Evolutionary conservation across 2,888 invertebrate species (phyloP).

Genomic region (Philopedon plagiatum): DNA sequence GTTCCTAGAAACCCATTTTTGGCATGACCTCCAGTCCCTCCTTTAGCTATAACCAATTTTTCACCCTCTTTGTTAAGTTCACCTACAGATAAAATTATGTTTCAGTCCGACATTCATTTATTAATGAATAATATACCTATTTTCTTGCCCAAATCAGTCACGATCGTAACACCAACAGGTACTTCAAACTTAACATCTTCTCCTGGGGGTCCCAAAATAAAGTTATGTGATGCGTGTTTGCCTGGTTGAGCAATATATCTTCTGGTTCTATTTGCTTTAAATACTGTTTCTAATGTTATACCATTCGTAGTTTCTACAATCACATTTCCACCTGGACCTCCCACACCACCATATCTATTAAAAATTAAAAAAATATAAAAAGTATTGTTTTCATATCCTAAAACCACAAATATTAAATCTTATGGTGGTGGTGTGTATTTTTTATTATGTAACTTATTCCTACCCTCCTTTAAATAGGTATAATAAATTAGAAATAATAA

Average conservation of each 20-base stretch:
- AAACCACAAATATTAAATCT: too few relatives aligned
- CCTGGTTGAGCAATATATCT: constrained; percentile 80
- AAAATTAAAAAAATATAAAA: constrained; percentile 51
- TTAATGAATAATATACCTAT: constrained; percentile 69
- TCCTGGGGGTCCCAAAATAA: constrained; percentile 84
- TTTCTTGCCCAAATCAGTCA: constrained; percentile 76
- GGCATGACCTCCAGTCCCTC: constrained; percentile 86
- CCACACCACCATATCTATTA: constrained; percentile 90
- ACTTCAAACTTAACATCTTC: constrained; percentile 80
- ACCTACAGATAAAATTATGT: constrained; percentile 68
- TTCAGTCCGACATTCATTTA: not conserved
- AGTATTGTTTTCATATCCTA: too few relatives aligned
- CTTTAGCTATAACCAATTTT: constrained; percentile 81
- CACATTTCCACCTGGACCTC: constrained; percentile 93
- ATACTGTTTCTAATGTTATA: constrained; percentile 72
- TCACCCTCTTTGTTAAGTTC: constrained; percentile 81
- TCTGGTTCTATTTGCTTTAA: constrained; percentile 71
- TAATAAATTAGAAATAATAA: too few relatives aligned
- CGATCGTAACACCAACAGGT: constrained; percentile 85
- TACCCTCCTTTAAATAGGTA: too few relatives aligned
- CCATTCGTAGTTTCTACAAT: constrained; percentile 78
- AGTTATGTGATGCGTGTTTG: constrained; percentile 80
- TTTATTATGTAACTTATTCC: too few relatives aligned
- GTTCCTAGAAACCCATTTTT: constrained; percentile 84
- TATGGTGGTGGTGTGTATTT: too few relatives aligned